Evolutionary conservation across 2,888 invertebrate genomes (phyloP).

Genomic region (Ditula angustiorana): DNA sequence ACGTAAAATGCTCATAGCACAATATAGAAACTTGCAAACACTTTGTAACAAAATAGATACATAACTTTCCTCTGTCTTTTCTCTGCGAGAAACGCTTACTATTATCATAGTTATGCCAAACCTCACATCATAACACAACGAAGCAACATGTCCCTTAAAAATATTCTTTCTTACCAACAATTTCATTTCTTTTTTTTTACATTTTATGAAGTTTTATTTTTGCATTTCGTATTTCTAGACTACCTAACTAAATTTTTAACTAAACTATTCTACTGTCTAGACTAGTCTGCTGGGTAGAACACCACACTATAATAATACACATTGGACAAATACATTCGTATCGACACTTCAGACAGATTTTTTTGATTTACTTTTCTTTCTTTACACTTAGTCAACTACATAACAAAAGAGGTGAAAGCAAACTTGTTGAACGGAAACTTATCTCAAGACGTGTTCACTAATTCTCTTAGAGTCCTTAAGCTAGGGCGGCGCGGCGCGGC

Average conservation of each 20-base stretch:
- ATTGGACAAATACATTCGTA: constrained; percentile 84
- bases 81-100: constrained; percentile 82
- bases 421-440: constrained; percentile 83
- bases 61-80: constrained; percentile 79
- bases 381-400: constrained; percentile 84
- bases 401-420: constrained; percentile 85
- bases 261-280: constrained; percentile 86
- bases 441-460: constrained; percentile 78
- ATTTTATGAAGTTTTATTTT: constrained; percentile 84
- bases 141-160: constrained; percentile 87
- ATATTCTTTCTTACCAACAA: constrained; percentile 88
- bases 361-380: constrained; percentile 79
- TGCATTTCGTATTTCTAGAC: constrained; percentile 86
- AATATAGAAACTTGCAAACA: constrained; percentile 86
- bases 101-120: constrained; percentile 85
- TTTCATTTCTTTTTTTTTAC: constrained; percentile 86
- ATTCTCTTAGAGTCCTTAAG: constrained; percentile 65
- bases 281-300: constrained; percentile 85
- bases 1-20: constrained; percentile 86
- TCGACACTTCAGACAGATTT: constrained; percentile 76
- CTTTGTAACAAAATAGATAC: constrained; percentile 86
- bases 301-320: constrained; percentile 84
- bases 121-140: constrained; percentile 82
- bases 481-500: constrained; percentile 58
- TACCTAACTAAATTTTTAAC: constrained; percentile 85